Conservation (phyloP, 2,797 vertebrate species). For the Meriones psammophilus region DNA sequence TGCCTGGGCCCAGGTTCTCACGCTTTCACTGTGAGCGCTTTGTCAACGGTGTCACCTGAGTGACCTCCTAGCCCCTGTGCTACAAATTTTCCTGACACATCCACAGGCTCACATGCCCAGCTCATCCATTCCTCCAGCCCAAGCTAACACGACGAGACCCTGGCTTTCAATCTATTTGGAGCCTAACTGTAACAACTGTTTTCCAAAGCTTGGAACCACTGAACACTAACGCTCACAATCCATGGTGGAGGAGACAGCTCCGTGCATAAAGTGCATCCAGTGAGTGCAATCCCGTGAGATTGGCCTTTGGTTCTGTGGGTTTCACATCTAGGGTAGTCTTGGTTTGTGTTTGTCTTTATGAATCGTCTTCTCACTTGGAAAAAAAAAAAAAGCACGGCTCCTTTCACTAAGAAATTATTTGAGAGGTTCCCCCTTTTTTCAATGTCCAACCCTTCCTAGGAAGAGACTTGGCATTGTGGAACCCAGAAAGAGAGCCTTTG, state of each 20-base stretch:
- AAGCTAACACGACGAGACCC: neutral
- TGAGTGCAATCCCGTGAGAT: neutral
- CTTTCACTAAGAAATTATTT: conserved; percentile 29
- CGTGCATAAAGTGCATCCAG: neutral
- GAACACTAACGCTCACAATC: neutral
- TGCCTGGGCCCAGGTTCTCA: neutral
- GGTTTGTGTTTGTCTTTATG: conserved; percentile 52
- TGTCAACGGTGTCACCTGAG: no score
- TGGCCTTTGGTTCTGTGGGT: neutral
- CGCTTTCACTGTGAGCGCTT: neutral
- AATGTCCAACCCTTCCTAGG: neutral
- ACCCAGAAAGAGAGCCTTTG: neutral
- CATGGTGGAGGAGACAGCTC: neutral
- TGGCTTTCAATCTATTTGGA: conserved; percentile 7
- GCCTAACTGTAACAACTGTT: conserved; percentile 13
- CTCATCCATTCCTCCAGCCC: neutral
- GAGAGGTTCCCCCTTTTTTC: neutral
- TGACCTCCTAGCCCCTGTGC: neutral
- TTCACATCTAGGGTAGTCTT: neutral
- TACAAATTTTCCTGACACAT: neutral
- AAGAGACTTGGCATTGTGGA: neutral
- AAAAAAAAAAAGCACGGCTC: neutral
- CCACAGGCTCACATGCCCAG: neutral
- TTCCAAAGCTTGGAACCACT: neutral
- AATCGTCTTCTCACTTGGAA: neutral